Evolutionary conservation across 2,888 invertebrate species (phyloP).

Genomic region (Dorcus hopei): DNA sequence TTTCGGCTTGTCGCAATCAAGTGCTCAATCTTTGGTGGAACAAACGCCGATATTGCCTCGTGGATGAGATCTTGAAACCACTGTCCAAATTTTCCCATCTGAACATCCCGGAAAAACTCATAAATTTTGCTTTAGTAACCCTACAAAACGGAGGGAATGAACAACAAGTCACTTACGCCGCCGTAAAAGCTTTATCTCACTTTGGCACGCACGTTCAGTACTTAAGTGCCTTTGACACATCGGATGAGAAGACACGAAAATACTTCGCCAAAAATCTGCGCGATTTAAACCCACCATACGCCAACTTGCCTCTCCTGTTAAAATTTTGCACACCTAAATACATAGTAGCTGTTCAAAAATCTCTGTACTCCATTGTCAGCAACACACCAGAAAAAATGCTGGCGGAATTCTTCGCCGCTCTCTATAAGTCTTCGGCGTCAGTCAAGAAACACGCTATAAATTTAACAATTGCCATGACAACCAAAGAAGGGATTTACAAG

Average conservation of each 20-base stretch:
- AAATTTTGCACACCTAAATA: conserved; percentile 15
- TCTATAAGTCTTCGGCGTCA: conserved; percentile 11
- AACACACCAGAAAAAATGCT: conserved; percentile 9
- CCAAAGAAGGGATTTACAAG: not conserved
- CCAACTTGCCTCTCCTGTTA: conserved; percentile 4
- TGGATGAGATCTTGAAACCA: no score
- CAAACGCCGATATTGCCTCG: no score
- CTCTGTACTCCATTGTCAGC: conserved; percentile 1
- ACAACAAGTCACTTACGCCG: not conserved
- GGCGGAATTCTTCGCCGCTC: not conserved
- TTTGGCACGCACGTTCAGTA: no score
- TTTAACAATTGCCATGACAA: not conserved
- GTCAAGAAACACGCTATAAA: conserved; percentile 5
- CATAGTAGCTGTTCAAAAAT: conserved; percentile 5
- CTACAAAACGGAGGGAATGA: not conserved
- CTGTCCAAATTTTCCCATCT: no score
- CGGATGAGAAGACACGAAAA: no score
- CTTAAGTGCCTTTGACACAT: no score
- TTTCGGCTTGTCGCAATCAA: no score
- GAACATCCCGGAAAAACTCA: not conserved
- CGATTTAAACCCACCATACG: not conserved
- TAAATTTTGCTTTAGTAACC: not conserved
- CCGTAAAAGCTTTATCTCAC: no score
- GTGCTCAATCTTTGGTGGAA: no score
- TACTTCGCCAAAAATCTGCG: not conserved